phyloP scores from a whole-genome alignment of 2,113 vertebrate species.

The Poicephalus gulielmi region DNA sequence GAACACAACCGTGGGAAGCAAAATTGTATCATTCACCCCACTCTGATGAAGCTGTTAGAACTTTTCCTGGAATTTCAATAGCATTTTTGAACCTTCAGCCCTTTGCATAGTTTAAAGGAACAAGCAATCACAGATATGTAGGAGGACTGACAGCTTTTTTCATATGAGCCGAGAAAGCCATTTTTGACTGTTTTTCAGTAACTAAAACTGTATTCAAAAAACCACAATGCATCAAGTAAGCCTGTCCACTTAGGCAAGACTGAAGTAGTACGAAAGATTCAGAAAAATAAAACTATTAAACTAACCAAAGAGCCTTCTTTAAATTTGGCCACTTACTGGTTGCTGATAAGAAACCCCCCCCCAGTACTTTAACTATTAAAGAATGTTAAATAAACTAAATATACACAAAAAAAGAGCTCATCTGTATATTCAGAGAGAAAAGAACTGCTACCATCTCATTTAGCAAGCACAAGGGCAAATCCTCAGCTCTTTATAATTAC shows the following conservation, averaged over 20 bases:
- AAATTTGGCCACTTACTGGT: neutral
- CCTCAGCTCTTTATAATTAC: conserved; percentile 28
- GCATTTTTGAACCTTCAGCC: neutral
- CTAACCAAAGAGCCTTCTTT: neutral
- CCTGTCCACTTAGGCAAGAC: neutral
- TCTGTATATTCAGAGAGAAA: neutral
- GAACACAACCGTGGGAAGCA: neutral
- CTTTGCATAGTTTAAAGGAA: neutral
- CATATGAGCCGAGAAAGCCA: neutral
- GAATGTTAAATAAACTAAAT: neutral
- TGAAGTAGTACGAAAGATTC: neutral
- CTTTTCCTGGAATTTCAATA: neutral
- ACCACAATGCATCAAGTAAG: neutral
- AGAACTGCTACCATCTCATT: conserved; percentile 18
- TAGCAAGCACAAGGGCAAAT: conserved; percentile 33
- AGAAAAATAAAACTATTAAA: neutral
- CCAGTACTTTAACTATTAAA: neutral
- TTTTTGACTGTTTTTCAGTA: neutral
- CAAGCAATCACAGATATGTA: neutral
- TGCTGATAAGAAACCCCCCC: neutral
- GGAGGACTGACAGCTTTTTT: neutral
- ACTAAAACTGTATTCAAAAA: neutral
- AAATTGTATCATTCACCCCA: neutral
- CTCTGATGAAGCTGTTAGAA: neutral
- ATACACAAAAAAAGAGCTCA: neutral